Percentiles rank a stretch among this genome's conserved stretches.
phyloP scores from a whole-genome alignment of 1,140 invertebrate genomes.

The Drosophila ogumai region DNA sequence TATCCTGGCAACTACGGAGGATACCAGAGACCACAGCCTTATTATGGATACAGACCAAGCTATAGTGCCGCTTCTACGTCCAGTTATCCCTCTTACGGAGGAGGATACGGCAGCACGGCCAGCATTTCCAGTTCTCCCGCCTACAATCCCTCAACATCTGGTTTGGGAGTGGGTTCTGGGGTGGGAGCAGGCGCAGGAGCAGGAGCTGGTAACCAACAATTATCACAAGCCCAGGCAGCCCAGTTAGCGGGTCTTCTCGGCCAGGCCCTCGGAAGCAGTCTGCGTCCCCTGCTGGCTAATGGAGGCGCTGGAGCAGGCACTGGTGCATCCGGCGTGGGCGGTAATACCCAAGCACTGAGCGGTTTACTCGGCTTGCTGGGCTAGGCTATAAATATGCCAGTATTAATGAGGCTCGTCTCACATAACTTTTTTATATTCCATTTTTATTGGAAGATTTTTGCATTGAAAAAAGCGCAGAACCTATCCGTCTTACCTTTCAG shows the following conservation, averaged over 20 bases:
- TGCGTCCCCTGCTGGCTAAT: conserved; percentile 64
- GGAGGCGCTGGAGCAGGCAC: conserved; percentile 36
- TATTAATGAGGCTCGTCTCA: conserved; percentile 8
- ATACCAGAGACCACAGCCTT: conserved; percentile 56
- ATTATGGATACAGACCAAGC: conserved; percentile 56
- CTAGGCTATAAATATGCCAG: conserved; percentile 22
- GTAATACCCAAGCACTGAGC: conserved; percentile 53
- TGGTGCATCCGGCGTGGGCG: conserved; percentile 13
- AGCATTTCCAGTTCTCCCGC: conserved; percentile 19
- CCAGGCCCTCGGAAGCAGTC: conserved; percentile 66
- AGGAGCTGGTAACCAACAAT: conserved; percentile 34
- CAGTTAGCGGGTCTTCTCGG: conserved; percentile 65
- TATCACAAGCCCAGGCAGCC: conserved; percentile 55
- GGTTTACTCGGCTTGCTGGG: conserved; percentile 54
- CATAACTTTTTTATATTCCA: neutral
- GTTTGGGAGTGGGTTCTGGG: conserved; percentile 1
- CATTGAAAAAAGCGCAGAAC: neutral
- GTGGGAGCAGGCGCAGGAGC: neutral
- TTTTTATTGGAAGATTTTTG: neutral
- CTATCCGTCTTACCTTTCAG: neutral
- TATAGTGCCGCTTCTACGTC: conserved; percentile 9
- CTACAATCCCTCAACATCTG: neutral
- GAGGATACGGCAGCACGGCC: conserved; percentile 17
- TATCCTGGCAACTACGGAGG: conserved; percentile 46
- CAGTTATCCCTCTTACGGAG: conserved; percentile 20